Base-by-base conservation (phyloP, 2,888 invertebrate genomes). In the Nemoura dubitans region DNA sequence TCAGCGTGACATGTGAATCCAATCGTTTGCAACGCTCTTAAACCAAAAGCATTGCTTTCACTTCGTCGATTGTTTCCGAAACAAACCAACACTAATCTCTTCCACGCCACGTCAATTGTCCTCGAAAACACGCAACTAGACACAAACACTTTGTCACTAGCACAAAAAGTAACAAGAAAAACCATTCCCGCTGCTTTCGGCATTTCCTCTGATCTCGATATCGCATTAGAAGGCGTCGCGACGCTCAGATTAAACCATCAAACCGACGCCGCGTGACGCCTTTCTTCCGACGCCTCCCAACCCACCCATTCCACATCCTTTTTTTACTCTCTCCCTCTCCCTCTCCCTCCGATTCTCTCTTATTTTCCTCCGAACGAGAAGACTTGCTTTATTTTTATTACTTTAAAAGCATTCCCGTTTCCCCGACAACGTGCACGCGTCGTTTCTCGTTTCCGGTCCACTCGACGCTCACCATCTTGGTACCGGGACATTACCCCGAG, bases 221-320 rank as follows among this genome's bases (percentile, higher is more conserved):
- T 59, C 59, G 59, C 59, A 59, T 59, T 59, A 59, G 59, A 59
- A 59, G 59, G 59, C 59, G 59, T 59, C 59, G 59, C 59, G 59
- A 59, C 59, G 59, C 59, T 14, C 21, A 59, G 59, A 59, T 59
- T 59, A 59, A 59, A 59, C 59, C 59, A 59, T 59, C 59, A 59
- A 59, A 59, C 59, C 59, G 59, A 59, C 59, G 59, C 59, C 59
- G 59, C 59, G 59, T 59, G 59, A 59, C 59, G 59, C 14, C 59
- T 1, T 59, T 21, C 59, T 21, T 14, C 59, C 36, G 36, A 36
- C 3, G 36, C 59, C 59, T 21, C 21, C 59, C 16, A 21, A 21
- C 10, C 36, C 5, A 6, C 36, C 59, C 59, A 2, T 59, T 1
- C 21, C 59, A 21, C 59, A 3, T 36, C 36, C 5, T 6, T 10